These are phyloP conservation scores for Pangasius larnaudii DNA, from an alignment of 2,797 vertebrate species.

Conservation along the genomic window DNA sequence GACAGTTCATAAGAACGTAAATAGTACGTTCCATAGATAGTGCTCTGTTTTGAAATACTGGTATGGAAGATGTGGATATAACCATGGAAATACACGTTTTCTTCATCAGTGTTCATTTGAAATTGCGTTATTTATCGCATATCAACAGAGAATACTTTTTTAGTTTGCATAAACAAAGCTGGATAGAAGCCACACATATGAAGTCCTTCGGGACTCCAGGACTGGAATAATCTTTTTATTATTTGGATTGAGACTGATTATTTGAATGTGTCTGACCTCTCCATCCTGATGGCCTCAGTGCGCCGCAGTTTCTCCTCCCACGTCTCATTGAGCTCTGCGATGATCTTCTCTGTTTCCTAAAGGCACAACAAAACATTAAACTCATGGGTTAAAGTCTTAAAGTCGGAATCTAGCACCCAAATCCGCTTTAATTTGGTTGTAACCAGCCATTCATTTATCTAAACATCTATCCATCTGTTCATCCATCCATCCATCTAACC, in stretches of 20 bases:
- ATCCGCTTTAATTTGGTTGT: not conserved
- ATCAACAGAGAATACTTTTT: not conserved
- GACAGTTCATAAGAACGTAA: not conserved
- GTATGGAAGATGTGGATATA: not conserved
- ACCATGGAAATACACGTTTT: not conserved
- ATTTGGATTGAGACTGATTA: not conserved
- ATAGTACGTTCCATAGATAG: not conserved
- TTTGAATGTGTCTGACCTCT: conserved; percentile 76
- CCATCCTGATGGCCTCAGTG: conserved; percentile 96
- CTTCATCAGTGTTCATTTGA: not conserved
- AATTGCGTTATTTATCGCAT: not conserved
- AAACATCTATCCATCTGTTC: not conserved
- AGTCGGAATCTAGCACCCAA: not conserved
- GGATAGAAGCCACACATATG: not conserved
- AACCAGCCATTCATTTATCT: not conserved
- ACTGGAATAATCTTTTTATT: not conserved
- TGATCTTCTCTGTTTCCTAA: conserved; percentile 96
- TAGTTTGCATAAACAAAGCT: not conserved
- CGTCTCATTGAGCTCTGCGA: conserved; percentile 96
- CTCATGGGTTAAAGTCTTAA: not conserved
- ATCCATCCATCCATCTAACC: not conserved
- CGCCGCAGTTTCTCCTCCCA: conserved; percentile 98
- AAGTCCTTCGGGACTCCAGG: not conserved
- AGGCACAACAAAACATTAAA: not conserved
- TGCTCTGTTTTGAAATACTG: not conserved